Evolutionary conservation across 2,888 invertebrate genomes (phyloP).

Genomic region (Hyles lineata): DNA sequence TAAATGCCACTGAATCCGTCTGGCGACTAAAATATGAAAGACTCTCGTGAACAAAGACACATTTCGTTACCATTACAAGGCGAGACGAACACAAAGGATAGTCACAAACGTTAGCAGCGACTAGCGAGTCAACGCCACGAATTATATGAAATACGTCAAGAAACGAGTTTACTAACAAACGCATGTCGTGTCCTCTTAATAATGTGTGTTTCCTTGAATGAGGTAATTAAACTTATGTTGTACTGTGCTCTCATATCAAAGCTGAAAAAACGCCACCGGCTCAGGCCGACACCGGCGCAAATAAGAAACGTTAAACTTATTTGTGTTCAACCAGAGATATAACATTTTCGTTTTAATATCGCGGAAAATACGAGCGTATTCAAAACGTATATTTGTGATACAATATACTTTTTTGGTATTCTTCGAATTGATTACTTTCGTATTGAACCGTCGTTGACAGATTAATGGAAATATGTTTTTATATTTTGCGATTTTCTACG

Average conservation of each 20-base stretch:
- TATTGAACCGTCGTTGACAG: conserved; percentile 35
- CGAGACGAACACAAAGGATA: neutral
- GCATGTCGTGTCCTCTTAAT: conserved; percentile 35
- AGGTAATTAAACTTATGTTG: conserved; percentile 49
- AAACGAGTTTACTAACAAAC: conserved; percentile 29
- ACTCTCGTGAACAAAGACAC: neutral
- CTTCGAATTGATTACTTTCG: conserved; percentile 47
- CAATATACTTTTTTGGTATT: conserved; percentile 39
- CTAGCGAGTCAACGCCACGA: neutral
- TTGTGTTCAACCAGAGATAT: conserved; percentile 10
- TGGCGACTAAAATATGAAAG: neutral
- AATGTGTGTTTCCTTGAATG: conserved; percentile 40
- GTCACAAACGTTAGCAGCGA: neutral
- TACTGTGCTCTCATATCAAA: conserved; percentile 37
- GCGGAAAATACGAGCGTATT: conserved; percentile 25
- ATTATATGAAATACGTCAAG: conserved; percentile 29
- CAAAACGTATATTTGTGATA: conserved; percentile 37
- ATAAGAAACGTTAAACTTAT: neutral
- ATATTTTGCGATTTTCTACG: neutral
- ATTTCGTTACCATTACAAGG: neutral
- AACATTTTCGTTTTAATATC: conserved; percentile 28
- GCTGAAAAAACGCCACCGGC: conserved; percentile 35
- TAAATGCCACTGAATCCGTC: too few relatives aligned
- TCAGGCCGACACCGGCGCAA: neutral
- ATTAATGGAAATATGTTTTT: conserved; percentile 29